Base-by-base conservation (phyloP, 2,888 invertebrate species). In the Chrysotoxum bicinctum region DNA sequence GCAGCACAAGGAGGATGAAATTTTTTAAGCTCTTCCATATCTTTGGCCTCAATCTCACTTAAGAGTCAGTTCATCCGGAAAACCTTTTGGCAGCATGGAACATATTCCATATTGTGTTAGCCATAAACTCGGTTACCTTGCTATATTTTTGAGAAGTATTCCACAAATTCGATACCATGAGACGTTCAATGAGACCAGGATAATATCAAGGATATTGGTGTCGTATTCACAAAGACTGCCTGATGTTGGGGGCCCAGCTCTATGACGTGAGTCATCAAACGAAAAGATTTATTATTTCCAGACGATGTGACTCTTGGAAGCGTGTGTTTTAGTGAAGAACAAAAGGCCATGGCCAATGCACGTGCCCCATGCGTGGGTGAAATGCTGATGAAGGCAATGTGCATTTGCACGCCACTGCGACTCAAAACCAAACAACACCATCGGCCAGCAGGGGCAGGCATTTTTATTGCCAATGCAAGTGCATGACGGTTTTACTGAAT, bases 341-440 rank as follows among this genome's bases (percentile, higher is more conserved):
- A 14, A 30, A 45, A 50, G 69, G 26, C 54, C 60, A 74, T 69
- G 43, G 48, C 21, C n/a, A 40, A 23, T 73, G 73, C 73, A 81
- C 85, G 81, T 81, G 81, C 68, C 76, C 30, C 45, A 69, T 85
- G 81, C 81, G 85, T 81, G 81, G 76, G 68, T 66, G 72, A 72
- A 68, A 48, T 76, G 40, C 85, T 69, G 76, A 80, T 64, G 80
- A 76, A n/a, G 72, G 48, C 50, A 54, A 73, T 64, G 68, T 58
- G 68, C 50, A 54, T 73, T 74, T 68, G 62, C 78, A 85, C 76
- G 85, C 73, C 37, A 73, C 21, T 26, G 16, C 6, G 16, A 9
- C 3, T 54, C 45, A 10, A 30, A 60, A 60, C 60, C n/a, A 40
- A 35, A 60, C 40, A 60, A 64, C 64, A 64, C 48, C 12, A 64